Evolutionary conservation across 2,797 vertebrate species (phyloP), one percentile per base, ranked within the genome.

Genomic region (Masticophis lateralis): DNA sequence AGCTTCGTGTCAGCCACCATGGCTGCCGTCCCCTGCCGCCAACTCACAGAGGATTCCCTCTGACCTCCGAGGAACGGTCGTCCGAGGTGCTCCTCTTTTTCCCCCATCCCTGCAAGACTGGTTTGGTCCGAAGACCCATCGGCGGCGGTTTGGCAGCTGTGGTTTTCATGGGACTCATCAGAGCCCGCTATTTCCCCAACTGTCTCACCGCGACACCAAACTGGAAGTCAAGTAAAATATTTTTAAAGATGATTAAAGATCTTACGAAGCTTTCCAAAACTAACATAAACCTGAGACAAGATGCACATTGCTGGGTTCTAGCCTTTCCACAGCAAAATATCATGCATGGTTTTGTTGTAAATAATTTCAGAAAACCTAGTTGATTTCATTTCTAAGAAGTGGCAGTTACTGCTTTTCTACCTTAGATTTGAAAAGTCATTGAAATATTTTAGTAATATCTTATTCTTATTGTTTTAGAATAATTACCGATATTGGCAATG

Each of bases 301-400:
- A 93, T 12, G 63, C 55, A 87, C 43, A 22, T 37, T 27, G 22
- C 7, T 63, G 9, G 5, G 20, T 57, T 12, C 8, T 57, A 94
- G 94, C 94, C 79, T 92, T 96, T 94, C 94, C 87, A 5, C 32
- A 47, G 74, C 74, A 47, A 83, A 83, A 83, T 22, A 43, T 83
- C 74, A 83, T 4, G 4, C 89, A 94, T 90, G 93, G 1, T 37
- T 55, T n/a, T 69, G 20, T 43, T 87, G 91, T 87, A 87, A 9
- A 27, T 92, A 92, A 94, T 96, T 97, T 94, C 95, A 93, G 96
- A 96, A 95, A 97, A 94, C 94, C 94, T 92, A 69, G 92, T 56
- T 92, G 90, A 93, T 91, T 95, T 97, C 96, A 96, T 96, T 97
- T 96, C 96, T 96, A 92, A 96, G 96, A 97, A 96, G 96, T 96